A percentile compares a stretch with the other conserved stretches of the same genome.
phyloP scores from a whole-genome alignment of 2,888 invertebrate genomes.

The Rhyacophila evoluta region DNA sequence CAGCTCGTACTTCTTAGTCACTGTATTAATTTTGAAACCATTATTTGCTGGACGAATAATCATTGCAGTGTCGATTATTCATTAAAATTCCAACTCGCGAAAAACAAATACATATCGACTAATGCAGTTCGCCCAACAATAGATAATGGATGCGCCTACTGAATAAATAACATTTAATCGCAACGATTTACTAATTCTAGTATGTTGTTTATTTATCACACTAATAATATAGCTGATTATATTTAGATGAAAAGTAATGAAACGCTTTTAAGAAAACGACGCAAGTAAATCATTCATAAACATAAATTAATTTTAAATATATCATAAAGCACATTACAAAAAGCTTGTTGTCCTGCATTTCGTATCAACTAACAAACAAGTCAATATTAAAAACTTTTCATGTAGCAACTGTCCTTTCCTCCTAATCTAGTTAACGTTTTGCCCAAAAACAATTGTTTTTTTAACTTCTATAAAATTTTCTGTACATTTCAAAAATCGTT shows the following conservation, averaged over 20 bases:
- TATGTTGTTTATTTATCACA: neutral
- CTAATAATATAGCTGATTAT: neutral
- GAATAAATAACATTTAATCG: neutral
- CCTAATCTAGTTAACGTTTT: too few species aligned
- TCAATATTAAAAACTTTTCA: too few species aligned
- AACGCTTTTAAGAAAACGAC: neutral
- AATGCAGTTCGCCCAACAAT: neutral
- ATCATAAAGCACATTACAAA: too few species aligned
- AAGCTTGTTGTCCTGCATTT: too few species aligned
- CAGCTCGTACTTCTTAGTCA: too few species aligned
- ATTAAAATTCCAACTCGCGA: neutral
- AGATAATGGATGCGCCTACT: neutral
- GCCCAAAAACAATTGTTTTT: too few species aligned
- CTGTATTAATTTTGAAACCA: slow-evolving; percentile 1
- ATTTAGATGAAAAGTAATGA: neutral
- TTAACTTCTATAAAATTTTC: too few species aligned
- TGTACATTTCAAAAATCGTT: too few species aligned
- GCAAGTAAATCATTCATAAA: too few species aligned
- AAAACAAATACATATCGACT: slow-evolving; percentile 17
- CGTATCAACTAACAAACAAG: too few species aligned
- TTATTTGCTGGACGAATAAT: neutral
- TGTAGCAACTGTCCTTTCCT: too few species aligned
- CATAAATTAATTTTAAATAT: too few species aligned
- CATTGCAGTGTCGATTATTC: neutral
- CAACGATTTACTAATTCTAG: neutral